Evolutionary conservation across 2,797 vertebrate genomes (phyloP).

Genomic region (Hylomyscus alleni): DNA sequence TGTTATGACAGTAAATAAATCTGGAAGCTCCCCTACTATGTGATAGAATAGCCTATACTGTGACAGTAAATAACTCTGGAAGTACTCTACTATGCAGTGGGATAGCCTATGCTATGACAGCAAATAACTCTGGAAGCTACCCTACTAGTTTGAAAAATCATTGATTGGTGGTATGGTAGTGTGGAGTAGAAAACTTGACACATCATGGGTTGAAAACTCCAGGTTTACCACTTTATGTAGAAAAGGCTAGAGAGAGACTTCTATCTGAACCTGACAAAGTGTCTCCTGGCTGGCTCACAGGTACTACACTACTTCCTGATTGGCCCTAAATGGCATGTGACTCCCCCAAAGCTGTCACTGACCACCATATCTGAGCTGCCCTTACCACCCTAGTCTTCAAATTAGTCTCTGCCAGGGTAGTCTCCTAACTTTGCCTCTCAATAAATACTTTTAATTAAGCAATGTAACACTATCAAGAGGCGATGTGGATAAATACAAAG

Average conservation of each 20-base stretch:
- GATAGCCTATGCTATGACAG: not conserved
- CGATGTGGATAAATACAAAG: not conserved
- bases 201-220: not conserved
- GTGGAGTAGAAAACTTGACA: not conserved
- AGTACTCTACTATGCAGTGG: not conserved
- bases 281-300: not conserved
- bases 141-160: slow-evolving; percentile 3
- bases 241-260: not conserved
- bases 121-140: not conserved
- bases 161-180: not conserved
- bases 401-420: not conserved
- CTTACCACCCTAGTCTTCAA: not conserved
- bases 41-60: not conserved
- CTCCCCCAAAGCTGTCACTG: not conserved
- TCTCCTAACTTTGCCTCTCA: not conserved
- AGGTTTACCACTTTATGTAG: not conserved
- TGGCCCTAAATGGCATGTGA: not conserved
- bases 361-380: not conserved
- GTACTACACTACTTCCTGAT: not conserved
- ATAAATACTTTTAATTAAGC: not conserved
- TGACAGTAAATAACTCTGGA: not conserved
- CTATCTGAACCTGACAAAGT: not conserved
- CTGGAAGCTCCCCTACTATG: not conserved
- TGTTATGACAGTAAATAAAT: not conserved
- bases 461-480: not conserved